Evolutionary conservation across 1,140 invertebrate genomes (phyloP), one percentile per base, ranked within the genome.

Genomic region (Dendrolimus punctatus): DNA sequence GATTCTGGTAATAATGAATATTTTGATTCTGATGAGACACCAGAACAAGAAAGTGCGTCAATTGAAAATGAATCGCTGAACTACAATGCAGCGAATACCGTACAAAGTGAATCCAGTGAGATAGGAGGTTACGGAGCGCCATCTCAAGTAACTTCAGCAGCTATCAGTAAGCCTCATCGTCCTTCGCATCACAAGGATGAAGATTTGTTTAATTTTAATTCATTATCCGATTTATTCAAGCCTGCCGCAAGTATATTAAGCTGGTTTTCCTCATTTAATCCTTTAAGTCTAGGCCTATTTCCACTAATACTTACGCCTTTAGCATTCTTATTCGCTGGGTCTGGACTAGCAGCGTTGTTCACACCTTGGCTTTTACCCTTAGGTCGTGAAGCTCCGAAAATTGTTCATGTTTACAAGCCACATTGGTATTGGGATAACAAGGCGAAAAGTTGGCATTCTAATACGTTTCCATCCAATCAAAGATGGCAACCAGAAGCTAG

Each of bases 221-320:
- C 72, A 6, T 54, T 86, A 51, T 42, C 74, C 46, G 59, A 71
- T 8, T 86, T 74, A 49, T 83, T 86, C 57, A 57, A 64, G 46
- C 83, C 83, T 5, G 75, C 75, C n/a, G 49, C 84, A 44, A 73
- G 60, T 53, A 73, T 64, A 38, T 70, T 86, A 49, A 71, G 67
- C 56, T 86, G 80, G 80, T 49, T 86, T 55, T 67, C 75, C 5
- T 68, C 76, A 2, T 62, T 85, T n/a, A 85, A 71, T 66, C 83
- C 83, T 6, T 63, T 84, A 8, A 76, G 68, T 59, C 76, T 84
- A 62, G 71, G 78, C 23, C 62, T 81, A 6, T 51, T 86, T 53
- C 78, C 80, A 2, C 62, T 84, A 45, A 51, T 86, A 10, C 56
- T 86, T 57, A 68, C 83, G 4, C 83, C 83, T 4, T 10, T 86